Base-by-base conservation (phyloP, 2,888 invertebrate species). In the Hedychridium roseum region DNA sequence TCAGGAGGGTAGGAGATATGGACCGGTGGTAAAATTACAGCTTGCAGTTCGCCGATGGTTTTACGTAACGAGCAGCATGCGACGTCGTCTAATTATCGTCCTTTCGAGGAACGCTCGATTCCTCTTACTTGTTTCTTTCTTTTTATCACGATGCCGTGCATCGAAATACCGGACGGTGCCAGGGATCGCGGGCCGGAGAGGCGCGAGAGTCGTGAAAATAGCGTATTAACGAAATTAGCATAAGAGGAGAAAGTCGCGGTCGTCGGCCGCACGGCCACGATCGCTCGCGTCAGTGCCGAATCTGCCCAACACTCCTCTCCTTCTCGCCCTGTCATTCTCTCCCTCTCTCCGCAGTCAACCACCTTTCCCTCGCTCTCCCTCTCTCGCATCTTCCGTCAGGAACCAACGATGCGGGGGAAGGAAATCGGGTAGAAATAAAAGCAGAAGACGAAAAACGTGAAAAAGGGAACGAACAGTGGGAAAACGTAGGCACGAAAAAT, bases 201-300 rank as follows among this genome's bases (percentile, higher is more conserved):
- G n/a, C 51, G 55, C 54, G 44, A 44, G 50, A 54, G 46, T 62
- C 62, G 60, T 65, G 63, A 71, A 71, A 71, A 73, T 73, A 66
- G 71, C 69, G 59, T 70, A 68, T 72, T 73, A 70, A 73, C 69
- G 54, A 72, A 74, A 74, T 73, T 76, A 75, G 68, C 75, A 74
- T 76, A 73, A 73, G 69, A 73, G 67, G 74, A 73, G 74, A 76
- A 76, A 76, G 75, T 75, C 66, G 70, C 67, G 71, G 72, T 71
- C 69, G 62, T 60, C 68, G 70, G 65, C 70, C 64, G 66, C 54
- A 32, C 57, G 50, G 36, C 50, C 61, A 20, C 27, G 34, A 30
- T 30, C 43, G 11, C 30, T 58, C 50, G 36, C 52, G 49, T 60
- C 43, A 61, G 52, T 49, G 57, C 56, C 66, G 57, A 66, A 66